Evolutionary conservation across 2,797 vertebrate genomes (phyloP), one percentile per base, ranked within the genome.

Genomic region (Urophycis tenuis): DNA sequence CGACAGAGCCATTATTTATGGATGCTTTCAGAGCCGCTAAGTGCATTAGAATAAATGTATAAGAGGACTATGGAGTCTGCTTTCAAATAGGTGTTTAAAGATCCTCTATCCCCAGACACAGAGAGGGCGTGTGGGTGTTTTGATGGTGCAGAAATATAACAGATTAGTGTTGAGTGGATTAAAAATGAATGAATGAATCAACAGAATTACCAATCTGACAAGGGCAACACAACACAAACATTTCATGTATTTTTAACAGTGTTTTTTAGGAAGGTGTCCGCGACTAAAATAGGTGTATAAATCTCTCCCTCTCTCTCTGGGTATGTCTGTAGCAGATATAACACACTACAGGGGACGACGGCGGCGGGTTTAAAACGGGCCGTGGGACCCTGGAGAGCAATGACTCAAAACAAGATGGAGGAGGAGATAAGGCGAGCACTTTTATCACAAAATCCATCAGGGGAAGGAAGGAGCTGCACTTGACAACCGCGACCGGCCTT

Each of bases 1-100:
- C 90, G 91, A 89, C 88, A 92, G 83, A 87, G 89, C 85, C 87
- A 89, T 94, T 93, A 94, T 93, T 93, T 93, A 93, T 92, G 81
- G 89, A 84, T 39, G 87, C 89, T 89, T 89, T 89, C 85, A 86
- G 90, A 86, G 89, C 86, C 82, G 84, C 84, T 91, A 92, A 93
- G 91, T 91, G 92, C 87, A 87, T 81, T 32, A 80, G 86, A 89
- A 92, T 92, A 87, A 92, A 91, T 87, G 88, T 82, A 82, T 78
- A 84, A 79, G 79, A 81, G 78, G 81, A 78, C 79, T 22, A 74
- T 85, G 30, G 75, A 79, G 73, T 84, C 87, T 83, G 82, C 75
- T 83, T 74, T 77, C 60, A 85, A 83, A 85, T 85, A 72, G 81
- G 85, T 85, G 88, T 90, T 90, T 88, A 90, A 91, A 91, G 86